Conservation (phyloP, 2,888 invertebrate genomes). For the Ichneumoninae sp. region DNA sequence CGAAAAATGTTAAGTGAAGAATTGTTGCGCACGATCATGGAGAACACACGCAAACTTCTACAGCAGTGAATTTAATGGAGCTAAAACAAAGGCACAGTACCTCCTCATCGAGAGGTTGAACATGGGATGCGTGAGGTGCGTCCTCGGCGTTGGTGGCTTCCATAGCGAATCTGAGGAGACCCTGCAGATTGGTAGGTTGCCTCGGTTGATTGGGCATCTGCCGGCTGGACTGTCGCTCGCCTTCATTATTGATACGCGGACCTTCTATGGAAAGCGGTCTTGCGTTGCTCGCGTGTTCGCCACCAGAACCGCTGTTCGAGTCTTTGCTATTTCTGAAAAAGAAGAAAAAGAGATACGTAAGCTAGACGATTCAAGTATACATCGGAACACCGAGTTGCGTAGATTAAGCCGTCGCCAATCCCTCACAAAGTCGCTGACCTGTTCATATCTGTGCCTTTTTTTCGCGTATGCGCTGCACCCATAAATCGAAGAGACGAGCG, state of each 20-base stretch:
- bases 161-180: slow-evolving; percentile 89
- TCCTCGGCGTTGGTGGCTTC: slow-evolving; percentile 88
- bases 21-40: no score
- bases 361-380: slow-evolving; percentile 6
- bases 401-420: not conserved
- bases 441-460: slow-evolving; percentile 75
- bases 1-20: no score
- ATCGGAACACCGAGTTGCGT: not conserved
- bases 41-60: not conserved
- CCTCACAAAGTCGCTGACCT: slow-evolving; percentile 70
- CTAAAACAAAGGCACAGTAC: slow-evolving; percentile 79
- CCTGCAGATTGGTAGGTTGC: slow-evolving; percentile 85
- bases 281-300: slow-evolving; percentile 72
- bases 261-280: slow-evolving; percentile 81
- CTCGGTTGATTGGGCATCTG: slow-evolving; percentile 78
- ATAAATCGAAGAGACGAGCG: slow-evolving; percentile 72
- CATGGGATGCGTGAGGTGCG: slow-evolving; percentile 85
- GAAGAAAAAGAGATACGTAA: not conserved
- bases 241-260: slow-evolving; percentile 70
- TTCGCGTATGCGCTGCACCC: slow-evolving; percentile 77
- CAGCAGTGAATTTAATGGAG: not conserved
- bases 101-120: slow-evolving; percentile 88
- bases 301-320: slow-evolving; percentile 65
- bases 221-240: slow-evolving; percentile 61
- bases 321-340: slow-evolving; percentile 68